Evolutionary conservation across 2,113 vertebrate species (phyloP).

Genomic region (Cyrtonyx montezumae): DNA sequence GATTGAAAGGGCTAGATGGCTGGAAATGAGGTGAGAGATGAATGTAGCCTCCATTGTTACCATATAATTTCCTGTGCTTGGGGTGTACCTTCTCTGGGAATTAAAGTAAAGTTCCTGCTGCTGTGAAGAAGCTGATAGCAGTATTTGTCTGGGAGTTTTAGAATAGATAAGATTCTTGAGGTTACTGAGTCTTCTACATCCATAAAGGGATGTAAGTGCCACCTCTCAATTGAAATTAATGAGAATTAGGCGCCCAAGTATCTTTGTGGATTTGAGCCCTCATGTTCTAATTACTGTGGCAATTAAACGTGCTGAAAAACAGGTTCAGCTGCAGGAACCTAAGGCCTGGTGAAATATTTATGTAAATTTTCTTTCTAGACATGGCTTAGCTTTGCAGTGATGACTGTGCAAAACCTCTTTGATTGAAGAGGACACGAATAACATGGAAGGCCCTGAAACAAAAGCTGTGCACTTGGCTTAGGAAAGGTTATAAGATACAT

Average conservation of each 20-base stretch:
- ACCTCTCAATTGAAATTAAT: slow-evolving; percentile 62
- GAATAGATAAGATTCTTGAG: slow-evolving; percentile 67
- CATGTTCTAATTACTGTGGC: slow-evolving; percentile 68
- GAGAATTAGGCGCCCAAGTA: slow-evolving; percentile 56
- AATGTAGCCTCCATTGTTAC: not conserved
- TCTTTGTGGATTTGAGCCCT: slow-evolving; percentile 61
- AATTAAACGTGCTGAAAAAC: slow-evolving; percentile 64
- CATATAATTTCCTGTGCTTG: not conserved
- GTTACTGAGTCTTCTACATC: slow-evolving; percentile 7
- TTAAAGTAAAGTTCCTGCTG: slow-evolving; percentile 35
- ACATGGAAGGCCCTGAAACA: not conserved
- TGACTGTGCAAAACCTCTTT: slow-evolving; percentile 43
- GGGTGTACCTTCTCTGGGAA: not conserved
- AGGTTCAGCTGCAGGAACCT: slow-evolving; percentile 41
- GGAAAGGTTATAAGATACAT: not conserved
- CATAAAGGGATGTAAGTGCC: slow-evolving; percentile 51
- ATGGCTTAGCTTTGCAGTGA: slow-evolving; percentile 43
- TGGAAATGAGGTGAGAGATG: not conserved
- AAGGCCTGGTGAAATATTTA: slow-evolving; percentile 44
- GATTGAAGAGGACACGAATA: not conserved
- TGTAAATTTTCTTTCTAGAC: slow-evolving; percentile 70
- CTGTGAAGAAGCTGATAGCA: slow-evolving; percentile 27
- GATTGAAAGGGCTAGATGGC: not conserved
- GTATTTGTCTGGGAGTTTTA: slow-evolving; percentile 43
- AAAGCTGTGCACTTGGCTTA: not conserved